phyloP scores from a whole-genome alignment of 2,113 vertebrate genomes.

The Aspidoscelis tigris region DNA sequence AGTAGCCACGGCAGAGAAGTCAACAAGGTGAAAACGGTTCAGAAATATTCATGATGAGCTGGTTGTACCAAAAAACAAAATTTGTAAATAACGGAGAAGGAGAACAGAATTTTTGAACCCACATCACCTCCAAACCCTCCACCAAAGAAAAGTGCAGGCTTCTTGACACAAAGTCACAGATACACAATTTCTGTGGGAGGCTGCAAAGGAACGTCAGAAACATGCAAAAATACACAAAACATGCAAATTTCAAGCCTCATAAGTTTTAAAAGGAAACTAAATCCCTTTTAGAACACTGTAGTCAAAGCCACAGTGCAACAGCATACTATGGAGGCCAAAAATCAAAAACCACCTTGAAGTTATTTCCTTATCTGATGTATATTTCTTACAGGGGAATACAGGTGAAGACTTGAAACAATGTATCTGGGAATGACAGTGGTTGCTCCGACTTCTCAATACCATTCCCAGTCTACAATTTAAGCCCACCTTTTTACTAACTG shows the following conservation, averaged over 20 bases:
- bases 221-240: background rate
- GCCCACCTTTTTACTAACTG: too few relatives aligned
- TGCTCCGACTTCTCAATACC: background rate
- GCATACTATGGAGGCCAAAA: background rate
- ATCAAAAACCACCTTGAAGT: background rate
- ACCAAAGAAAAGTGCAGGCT: too few relatives aligned
- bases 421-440: background rate
- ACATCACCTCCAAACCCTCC: too few relatives aligned
- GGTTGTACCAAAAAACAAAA: too few relatives aligned
- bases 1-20: too few relatives aligned
- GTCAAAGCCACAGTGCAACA: background rate
- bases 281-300: background rate
- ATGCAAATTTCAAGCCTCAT: too few relatives aligned
- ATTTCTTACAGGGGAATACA: background rate
- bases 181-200: background rate
- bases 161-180: too few relatives aligned
- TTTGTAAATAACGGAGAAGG: too few relatives aligned
- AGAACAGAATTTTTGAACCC: too few relatives aligned
- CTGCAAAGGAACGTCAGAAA: background rate
- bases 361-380: background rate
- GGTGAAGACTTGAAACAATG: background rate
- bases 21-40: too few relatives aligned
- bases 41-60: too few relatives aligned
- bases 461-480: background rate
- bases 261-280: background rate